These are phyloP conservation scores for Taenioides sp. DNA, from an alignment of 2,797 vertebrate genomes.

Conservation along the genomic window DNA sequence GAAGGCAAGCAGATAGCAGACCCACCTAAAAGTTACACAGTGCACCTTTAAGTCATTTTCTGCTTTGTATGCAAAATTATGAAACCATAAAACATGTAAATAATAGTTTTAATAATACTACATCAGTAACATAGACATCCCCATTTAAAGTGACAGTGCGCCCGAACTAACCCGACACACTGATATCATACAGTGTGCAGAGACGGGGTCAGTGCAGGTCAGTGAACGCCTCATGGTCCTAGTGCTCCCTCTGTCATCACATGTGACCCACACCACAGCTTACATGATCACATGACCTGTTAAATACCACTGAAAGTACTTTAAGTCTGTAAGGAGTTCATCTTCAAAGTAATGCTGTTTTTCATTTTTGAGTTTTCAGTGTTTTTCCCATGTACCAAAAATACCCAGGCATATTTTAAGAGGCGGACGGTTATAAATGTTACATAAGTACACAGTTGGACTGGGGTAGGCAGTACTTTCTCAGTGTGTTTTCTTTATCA, in stretches of 20 bases:
- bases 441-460: not conserved
- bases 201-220: constrained; percentile 5
- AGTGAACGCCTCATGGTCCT: not conserved
- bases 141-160: not conserved
- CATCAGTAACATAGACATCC: too few relatives aligned
- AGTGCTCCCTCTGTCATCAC: not conserved
- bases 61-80: too few relatives aligned
- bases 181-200: not conserved
- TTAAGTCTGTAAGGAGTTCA: not conserved
- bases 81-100: too few relatives aligned
- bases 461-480: not conserved
- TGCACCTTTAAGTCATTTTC: too few relatives aligned
- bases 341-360: constrained; percentile 8
- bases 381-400: constrained; percentile 34
- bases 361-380: constrained; percentile 1
- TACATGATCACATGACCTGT: not conserved
- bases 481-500: not conserved
- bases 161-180: constrained; percentile 2
- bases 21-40: too few relatives aligned
- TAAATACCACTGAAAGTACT: not conserved
- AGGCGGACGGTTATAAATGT: not conserved
- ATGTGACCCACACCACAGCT: not conserved
- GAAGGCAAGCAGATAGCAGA: too few relatives aligned
- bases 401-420: constrained; percentile 23
- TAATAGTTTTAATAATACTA: too few relatives aligned